Evolutionary conservation across 2,113 vertebrate genomes (phyloP).

Genomic region (Jacana jacana): DNA sequence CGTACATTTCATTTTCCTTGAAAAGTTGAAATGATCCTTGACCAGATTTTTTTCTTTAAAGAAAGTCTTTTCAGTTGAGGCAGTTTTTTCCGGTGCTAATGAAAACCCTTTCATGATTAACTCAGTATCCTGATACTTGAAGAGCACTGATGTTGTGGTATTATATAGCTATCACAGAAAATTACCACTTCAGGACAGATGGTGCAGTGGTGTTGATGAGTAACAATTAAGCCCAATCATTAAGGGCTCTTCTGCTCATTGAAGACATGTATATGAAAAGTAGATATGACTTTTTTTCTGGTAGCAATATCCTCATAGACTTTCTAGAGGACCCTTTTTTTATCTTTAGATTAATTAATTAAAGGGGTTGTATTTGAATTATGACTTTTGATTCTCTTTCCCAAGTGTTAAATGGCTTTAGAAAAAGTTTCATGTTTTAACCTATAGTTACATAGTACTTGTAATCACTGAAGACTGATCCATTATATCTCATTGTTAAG

Average conservation of each 20-base stretch:
- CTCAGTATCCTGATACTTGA: constrained; percentile 55
- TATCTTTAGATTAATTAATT: constrained; percentile 38
- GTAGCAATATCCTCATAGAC: constrained; percentile 4
- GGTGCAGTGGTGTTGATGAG: constrained; percentile 49
- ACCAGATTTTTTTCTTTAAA: constrained; percentile 4
- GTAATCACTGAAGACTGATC: background rate
- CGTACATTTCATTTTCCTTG: background rate
- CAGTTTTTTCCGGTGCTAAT: constrained; percentile 19
- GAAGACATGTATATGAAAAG: constrained; percentile 55
- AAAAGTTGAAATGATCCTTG: background rate
- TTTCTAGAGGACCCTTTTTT: constrained; percentile 57
- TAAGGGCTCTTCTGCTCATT: constrained; percentile 54
- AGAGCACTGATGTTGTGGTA: background rate
- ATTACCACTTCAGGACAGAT: constrained; percentile 59
- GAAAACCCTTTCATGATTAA: constrained; percentile 46
- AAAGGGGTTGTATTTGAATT: constrained; percentile 37
- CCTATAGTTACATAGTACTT: background rate
- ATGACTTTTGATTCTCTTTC: constrained; percentile 26
- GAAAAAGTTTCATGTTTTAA: constrained; percentile 28
- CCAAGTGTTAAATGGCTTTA: constrained; percentile 25
- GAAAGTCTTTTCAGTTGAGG: constrained; percentile 8
- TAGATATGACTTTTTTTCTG: constrained; percentile 35
- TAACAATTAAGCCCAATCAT: constrained; percentile 63
- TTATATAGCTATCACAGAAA: constrained; percentile 37
- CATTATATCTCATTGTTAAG: background rate